Percentiles rank a stretch among this genome's conserved stretches.
phyloP scores from a whole-genome alignment of 2,113 vertebrate species.

The Rhabdornis inornatus region DNA sequence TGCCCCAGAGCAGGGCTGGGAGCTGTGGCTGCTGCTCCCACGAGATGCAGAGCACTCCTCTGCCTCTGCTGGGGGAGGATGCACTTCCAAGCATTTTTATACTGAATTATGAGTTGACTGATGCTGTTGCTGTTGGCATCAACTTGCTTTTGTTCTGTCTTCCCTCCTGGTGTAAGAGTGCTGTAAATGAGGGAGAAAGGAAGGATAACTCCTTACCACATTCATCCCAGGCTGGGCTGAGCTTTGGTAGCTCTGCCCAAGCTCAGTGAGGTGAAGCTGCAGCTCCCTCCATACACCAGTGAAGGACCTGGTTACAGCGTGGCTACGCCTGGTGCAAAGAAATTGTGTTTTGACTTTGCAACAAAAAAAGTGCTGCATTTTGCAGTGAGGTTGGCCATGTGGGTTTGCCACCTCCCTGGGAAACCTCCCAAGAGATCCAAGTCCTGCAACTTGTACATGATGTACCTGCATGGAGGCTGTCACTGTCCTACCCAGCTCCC shows the following conservation, averaged over 20 bases:
- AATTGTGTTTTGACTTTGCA: not conserved
- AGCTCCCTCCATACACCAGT: not conserved
- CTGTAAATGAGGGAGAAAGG: not conserved
- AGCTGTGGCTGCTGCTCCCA: not conserved
- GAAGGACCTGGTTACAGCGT: not conserved
- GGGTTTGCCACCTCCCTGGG: not conserved
- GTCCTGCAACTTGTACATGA: not conserved
- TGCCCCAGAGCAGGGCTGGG: not conserved
- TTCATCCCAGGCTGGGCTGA: not conserved
- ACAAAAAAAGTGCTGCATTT: not conserved
- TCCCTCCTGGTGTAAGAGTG: not conserved
- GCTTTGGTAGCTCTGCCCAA: not conserved
- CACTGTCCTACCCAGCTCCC: not conserved
- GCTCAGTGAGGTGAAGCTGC: not conserved
- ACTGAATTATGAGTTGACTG: not conserved
- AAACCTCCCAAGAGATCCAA: not conserved
- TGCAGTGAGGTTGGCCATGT: not conserved
- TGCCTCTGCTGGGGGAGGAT: not conserved
- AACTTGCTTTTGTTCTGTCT: not conserved
- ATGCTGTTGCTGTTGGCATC: accelerated
- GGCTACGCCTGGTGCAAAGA: not conserved
- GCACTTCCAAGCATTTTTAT: not conserved
- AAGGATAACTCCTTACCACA: not conserved
- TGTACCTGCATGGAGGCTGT: not conserved
- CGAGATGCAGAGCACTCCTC: not conserved